Conservation (phyloP, 2,888 invertebrate species). For the Pterobdella sp. region DNA sequence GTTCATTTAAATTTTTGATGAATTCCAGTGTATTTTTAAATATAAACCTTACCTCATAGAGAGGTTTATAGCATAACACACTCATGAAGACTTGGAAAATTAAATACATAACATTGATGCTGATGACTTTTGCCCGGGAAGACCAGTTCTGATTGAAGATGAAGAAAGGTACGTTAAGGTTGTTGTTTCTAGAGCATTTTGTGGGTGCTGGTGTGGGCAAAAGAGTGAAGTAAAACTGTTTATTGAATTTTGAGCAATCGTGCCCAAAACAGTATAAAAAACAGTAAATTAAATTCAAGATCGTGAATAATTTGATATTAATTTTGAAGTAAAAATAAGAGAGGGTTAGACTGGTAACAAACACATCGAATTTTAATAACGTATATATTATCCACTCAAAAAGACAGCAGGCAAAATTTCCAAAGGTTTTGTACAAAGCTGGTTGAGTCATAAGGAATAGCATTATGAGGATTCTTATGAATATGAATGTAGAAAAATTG, state of each 20-base stretch:
- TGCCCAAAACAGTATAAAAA: not conserved
- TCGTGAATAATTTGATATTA: not conserved
- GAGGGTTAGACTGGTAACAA: not conserved
- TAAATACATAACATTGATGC: not conserved
- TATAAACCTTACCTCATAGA: not conserved
- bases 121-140: not conserved
- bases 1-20: no score
- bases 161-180: not conserved
- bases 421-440: not conserved
- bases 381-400: not conserved
- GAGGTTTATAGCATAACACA: not conserved
- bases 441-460: not conserved
- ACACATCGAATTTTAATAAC: not conserved
- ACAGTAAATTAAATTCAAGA: not conserved
- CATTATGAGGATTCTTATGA: not conserved
- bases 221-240: not conserved
- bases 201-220: constrained; percentile 1
- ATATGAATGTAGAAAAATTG: not conserved
- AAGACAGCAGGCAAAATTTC: not conserved
- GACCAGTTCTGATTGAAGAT: not conserved
- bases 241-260: not conserved
- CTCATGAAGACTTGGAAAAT: not conserved
- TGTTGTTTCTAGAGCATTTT: not conserved
- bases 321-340: constrained; percentile 3
- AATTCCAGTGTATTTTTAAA: no score